Evolutionary conservation across 2,888 invertebrate genomes (phyloP), one percentile per base, ranked within the genome.

Genomic region (Lamellibrachia columna): DNA sequence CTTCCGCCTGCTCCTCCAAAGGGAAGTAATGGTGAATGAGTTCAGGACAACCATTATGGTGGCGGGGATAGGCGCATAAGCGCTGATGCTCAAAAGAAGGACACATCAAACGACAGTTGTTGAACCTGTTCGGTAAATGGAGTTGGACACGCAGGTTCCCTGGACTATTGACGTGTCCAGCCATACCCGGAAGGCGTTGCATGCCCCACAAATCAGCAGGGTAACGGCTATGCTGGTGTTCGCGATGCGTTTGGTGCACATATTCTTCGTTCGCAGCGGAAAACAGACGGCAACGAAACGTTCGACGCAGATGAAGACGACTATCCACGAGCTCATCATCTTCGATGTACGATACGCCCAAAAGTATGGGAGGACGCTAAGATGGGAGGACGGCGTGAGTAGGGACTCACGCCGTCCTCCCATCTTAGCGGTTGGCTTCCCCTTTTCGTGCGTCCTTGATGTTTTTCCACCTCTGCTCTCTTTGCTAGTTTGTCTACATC

Each of bases 41-140:
- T 94, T 95, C 7, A 95, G 75, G 4, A 94, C 90, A 2, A 94
- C 40, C 92, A 95, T 93, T 6, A 95, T 58, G 3, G 93, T 28
- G 53, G 94, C 93, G 1, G 95, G 95, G 3, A 94, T 93, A 8
- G 94, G 75, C 3, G 94, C 94, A 91, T 94, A 94, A 7, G 94
- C 53, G 6, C 93, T 91, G 9, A 93, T 93, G 1, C 94, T 94
- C 8, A 90, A 6, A 11, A 92, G 28, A n/a, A 93, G 91, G 75
- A 93, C 60, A 15, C 22, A 90, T 15, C 40, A 9, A 28, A 92
- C 92, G 7, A 94, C 93, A 40, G 94, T 92, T 91, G 94, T 94
- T n/a, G 93, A 92, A 0, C 94, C 94, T n/a, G 94, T 93, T 4
- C 94, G 92, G 58, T 52, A 40, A 9, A 91, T 92, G 93, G 75